Conservation (phyloP, 2,113 vertebrate genomes). For the Herpetotheres cachinnans region DNA sequence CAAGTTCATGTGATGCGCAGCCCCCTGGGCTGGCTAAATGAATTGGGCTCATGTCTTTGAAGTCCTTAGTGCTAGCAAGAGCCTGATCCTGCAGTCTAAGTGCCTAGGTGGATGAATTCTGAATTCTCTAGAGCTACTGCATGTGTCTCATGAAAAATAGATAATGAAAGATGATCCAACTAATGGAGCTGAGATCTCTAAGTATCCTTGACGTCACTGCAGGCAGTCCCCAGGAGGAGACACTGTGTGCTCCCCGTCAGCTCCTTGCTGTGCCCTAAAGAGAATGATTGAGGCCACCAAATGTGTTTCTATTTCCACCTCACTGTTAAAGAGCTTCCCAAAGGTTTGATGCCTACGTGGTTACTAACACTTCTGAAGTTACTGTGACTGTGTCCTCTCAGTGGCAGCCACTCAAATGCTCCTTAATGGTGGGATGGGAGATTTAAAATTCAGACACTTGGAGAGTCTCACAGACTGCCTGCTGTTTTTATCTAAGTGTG, state of each 20-base stretch:
- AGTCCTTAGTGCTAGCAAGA: background rate
- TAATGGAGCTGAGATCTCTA: constrained; percentile 7
- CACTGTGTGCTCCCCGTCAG: constrained; percentile 36
- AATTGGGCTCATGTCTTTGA: background rate
- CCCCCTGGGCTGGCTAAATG: background rate
- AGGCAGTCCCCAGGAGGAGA: constrained; percentile 21
- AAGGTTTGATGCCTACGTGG: constrained; percentile 59
- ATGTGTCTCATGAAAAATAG: constrained; percentile 25
- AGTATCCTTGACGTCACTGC: constrained; percentile 55
- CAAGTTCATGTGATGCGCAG: background rate
- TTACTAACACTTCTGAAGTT: constrained; percentile 68
- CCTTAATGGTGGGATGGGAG: background rate
- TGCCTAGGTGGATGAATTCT: background rate
- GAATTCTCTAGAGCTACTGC: constrained; percentile 1
- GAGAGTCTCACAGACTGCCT: background rate
- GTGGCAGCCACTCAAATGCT: constrained; percentile 15
- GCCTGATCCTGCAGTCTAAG: background rate
- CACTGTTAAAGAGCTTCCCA: constrained; percentile 57
- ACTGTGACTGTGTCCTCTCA: background rate
- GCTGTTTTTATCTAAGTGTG: background rate
- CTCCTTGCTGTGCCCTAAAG: constrained; percentile 39
- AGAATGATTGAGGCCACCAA: constrained; percentile 71
- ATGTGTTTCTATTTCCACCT: constrained; percentile 75
- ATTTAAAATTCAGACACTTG: constrained; percentile 9
- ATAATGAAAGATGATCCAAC: constrained; percentile 55